phyloP scores from a whole-genome alignment of 1,140 invertebrate genomes.

The Akabosia matsudoensis region DNA sequence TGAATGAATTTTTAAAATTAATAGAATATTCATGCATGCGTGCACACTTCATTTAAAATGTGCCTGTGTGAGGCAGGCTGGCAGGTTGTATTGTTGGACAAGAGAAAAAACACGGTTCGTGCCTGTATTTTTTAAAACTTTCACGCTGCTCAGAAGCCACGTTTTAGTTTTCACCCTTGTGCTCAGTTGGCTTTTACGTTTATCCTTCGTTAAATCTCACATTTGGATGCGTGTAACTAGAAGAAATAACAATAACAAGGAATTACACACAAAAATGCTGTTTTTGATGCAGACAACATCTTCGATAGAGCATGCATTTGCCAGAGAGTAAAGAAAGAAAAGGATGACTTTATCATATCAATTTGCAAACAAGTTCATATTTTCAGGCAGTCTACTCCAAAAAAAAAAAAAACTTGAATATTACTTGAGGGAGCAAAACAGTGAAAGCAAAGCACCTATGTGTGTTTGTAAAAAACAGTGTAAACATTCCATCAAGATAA shows the following conservation, averaged over 20 bases:
- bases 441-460: too few species aligned
- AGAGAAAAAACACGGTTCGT: too few species aligned
- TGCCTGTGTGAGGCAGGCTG: too few species aligned
- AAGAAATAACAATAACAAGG: neutral
- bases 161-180: too few species aligned
- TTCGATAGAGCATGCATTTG: too few species aligned
- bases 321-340: neutral
- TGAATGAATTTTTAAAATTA: conserved; percentile 19
- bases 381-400: too few species aligned
- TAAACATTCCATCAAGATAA: neutral
- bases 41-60: neutral
- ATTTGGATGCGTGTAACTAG: neutral
- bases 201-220: neutral
- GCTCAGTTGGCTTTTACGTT: conserved; percentile 1
- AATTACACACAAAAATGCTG: neutral
- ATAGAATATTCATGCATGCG: conserved; percentile 21
- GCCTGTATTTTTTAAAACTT: too few species aligned
- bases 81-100: too few species aligned
- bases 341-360: neutral
- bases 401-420: too few species aligned
- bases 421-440: too few species aligned
- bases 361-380: neutral
- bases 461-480: neutral
- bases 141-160: too few species aligned
- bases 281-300: too few species aligned